Percentiles rank a stretch among this genome's conserved stretches.
Evolutionary conservation across 2,797 vertebrate genomes (phyloP).

Genomic region (Masticophis lateralis): DNA sequence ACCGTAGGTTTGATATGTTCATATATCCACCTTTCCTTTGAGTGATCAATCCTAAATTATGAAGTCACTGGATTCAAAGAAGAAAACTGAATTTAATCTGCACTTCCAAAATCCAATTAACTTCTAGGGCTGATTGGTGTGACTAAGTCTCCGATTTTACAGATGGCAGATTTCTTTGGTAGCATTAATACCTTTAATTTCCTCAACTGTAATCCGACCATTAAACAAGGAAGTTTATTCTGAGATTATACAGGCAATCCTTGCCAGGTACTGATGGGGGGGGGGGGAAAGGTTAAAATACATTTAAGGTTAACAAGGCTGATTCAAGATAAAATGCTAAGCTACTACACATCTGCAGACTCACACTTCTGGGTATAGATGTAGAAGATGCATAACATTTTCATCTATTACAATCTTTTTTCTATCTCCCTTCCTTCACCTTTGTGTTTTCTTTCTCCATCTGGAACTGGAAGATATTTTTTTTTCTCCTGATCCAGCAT

Average conservation of each 20-base stretch:
- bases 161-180: conserved; percentile 54
- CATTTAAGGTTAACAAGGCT: conserved; percentile 23
- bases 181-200: conserved; percentile 53
- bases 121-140: conserved; percentile 57
- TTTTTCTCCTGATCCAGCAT: not conserved
- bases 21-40: not conserved
- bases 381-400: not conserved
- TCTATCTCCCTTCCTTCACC: no score
- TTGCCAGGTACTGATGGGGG: conserved; percentile 15
- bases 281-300: not conserved
- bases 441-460: not conserved
- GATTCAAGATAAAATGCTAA: not conserved
- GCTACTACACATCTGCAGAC: not conserved
- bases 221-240: conserved; percentile 48
- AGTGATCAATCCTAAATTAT: conserved; percentile 26
- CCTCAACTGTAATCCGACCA: conserved; percentile 59
- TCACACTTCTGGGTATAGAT: not conserved
- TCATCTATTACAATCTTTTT: not conserved
- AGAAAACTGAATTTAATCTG: conserved; percentile 54
- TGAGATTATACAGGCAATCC: conserved; percentile 37
- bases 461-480: not conserved
- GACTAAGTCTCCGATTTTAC: conserved; percentile 49
- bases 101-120: conserved; percentile 66
- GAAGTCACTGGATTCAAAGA: conserved; percentile 56
- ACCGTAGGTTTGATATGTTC: not conserved